Base-by-base conservation (phyloP, 2,888 invertebrate species). In the Andricus quercusramuli region DNA sequence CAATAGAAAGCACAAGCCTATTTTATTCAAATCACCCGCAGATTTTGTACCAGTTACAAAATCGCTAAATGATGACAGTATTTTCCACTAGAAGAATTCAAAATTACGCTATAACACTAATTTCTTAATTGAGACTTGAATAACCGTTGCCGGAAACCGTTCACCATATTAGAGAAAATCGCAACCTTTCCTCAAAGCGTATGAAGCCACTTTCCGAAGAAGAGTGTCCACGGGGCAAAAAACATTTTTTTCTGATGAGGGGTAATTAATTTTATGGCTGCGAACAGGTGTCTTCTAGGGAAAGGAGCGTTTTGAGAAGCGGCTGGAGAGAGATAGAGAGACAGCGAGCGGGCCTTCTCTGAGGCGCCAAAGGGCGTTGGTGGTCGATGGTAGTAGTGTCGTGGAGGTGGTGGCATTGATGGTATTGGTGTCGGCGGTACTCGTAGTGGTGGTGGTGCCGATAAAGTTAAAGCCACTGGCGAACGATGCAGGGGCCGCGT, bases 401-500 rank as follows among this genome's bases (percentile, higher is more conserved):
- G 80, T 82, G 83, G 77, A 77, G 79, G 80, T 79, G 79, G 77
- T 77, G 84, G 84, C 82, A 83, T 83, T 81, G 86, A 82, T 84
- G 86, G 89, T 89, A 86, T 88, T 89, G 86, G 88, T 90, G 89
- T 87, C 90, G 91, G 47, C 17, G 47, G 44, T 44, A 4, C 15
- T 15, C 2, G 44, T 15, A 5, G 47, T 47, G 17, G 47, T 47
- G 6, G 47, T 47, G 47, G 88, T 89, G 89, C 87, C 90, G 91
- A 92, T 92, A 92, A 92, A 92, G 90, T 90, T 91, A 90, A 91
- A 91, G 90, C 91, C 91, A 90, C 90, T 88, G 89, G 89, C 87
- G 90, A 91, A 90, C 91, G 90, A 90, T 89, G 89, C 89, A 90
- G 89, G 90, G 90, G 89, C 89, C 90, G 89, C 90, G 91, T 92